These are phyloP conservation scores for Pyralis farinalis DNA, from an alignment of 2,888 invertebrate genomes.

Conservation along the genomic window DNA sequence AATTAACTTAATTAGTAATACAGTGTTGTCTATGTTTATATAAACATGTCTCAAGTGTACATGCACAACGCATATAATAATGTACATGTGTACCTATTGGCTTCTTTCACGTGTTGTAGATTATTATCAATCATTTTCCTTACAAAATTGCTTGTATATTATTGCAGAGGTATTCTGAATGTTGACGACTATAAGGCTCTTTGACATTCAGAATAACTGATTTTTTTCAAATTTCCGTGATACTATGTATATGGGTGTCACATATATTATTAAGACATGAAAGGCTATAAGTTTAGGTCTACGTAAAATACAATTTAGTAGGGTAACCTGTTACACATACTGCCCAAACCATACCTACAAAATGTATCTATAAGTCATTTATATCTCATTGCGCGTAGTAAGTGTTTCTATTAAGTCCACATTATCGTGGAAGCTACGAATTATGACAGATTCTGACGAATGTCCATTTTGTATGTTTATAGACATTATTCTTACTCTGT, in stretches of 20 bases:
- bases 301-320: conserved; percentile 3
- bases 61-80: no score
- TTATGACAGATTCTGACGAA: conserved; percentile 28
- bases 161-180: conserved; percentile 3
- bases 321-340: conserved; percentile 24
- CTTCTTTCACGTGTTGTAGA: no score
- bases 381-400: conserved; percentile 29
- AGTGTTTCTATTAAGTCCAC: conserved; percentile 27
- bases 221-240: background rate
- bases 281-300: conserved; percentile 1
- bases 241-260: background rate
- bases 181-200: background rate
- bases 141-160: no score
- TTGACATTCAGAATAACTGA: conserved; percentile 5
- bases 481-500: conserved; percentile 25
- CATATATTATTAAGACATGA: background rate
- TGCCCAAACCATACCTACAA: conserved; percentile 33
- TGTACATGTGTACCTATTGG: no score
- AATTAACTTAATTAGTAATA: no score
- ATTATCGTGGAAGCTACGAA: conserved; percentile 20
- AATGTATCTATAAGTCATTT: conserved; percentile 20
- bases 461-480: conserved; percentile 53
- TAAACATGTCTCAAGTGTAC: no score
- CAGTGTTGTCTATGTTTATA: no score
- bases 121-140: no score